Evolutionary conservation across 1,140 invertebrate genomes (phyloP).

Genomic region (Zaprionus nigranus): DNA sequence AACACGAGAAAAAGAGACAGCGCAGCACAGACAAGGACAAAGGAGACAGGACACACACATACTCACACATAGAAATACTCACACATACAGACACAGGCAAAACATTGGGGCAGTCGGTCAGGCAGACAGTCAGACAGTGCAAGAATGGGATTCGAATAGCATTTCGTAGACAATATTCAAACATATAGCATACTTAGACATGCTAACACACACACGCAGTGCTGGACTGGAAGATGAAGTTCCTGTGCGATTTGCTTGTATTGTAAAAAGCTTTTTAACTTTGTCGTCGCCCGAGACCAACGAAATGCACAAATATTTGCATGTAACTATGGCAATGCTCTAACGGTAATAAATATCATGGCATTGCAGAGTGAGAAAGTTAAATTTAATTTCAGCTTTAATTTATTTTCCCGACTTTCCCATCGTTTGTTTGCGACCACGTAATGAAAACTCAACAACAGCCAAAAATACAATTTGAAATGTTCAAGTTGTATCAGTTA

Average conservation of each 20-base stretch:
- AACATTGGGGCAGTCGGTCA: not conserved
- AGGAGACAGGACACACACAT: not conserved
- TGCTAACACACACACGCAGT: slow-evolving; percentile 12
- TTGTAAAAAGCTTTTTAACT: slow-evolving; percentile 53
- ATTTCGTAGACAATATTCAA: slow-evolving; percentile 79
- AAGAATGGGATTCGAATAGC: slow-evolving; percentile 65
- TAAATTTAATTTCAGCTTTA: not conserved
- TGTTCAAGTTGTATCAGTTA: not conserved
- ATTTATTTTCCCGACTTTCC: not conserved
- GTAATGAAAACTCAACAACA: not conserved
- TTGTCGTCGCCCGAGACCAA: slow-evolving; percentile 26
- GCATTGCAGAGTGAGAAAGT: not conserved
- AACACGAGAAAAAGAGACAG: slow-evolving; percentile 6
- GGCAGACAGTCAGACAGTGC: slow-evolving; percentile 7
- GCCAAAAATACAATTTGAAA: not conserved
- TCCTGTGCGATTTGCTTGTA: slow-evolving; percentile 54
- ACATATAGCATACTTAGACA: slow-evolving; percentile 74
- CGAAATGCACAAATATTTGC: slow-evolving; percentile 25
- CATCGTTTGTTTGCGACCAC: not conserved
- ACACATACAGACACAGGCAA: slow-evolving; percentile 3
- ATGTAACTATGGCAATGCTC: slow-evolving; percentile 21
- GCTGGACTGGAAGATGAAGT: slow-evolving; percentile 41
- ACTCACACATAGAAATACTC: too few relatives aligned
- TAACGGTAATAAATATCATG: slow-evolving; percentile 8
- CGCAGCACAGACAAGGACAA: slow-evolving; percentile 4